Evolutionary conservation across 1,140 invertebrate genomes (phyloP).

Genomic region (Lasaia peninsularis): DNA sequence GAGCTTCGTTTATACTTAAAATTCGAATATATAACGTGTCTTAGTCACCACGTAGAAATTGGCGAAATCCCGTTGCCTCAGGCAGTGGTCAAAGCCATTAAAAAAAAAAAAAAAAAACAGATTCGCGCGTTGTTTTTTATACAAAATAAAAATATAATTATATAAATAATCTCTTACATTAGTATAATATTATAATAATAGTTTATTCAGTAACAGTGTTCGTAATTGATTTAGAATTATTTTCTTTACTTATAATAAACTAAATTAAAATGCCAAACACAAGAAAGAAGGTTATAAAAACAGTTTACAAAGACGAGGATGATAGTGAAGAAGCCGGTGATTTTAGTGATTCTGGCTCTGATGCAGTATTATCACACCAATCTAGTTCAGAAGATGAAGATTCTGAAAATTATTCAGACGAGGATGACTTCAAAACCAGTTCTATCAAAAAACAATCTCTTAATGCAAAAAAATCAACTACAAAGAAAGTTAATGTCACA

Average conservation of each 20-base stretch:
- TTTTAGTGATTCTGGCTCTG: slow-evolving; percentile 74
- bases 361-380: slow-evolving; percentile 61
- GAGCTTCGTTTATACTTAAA: too few species aligned
- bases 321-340: slow-evolving; percentile 56
- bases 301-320: slow-evolving; percentile 63
- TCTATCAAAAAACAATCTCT: slow-evolving; percentile 24
- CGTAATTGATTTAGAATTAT: background rate
- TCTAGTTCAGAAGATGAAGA: slow-evolving; percentile 52
- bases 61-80: too few species aligned
- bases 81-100: too few species aligned
- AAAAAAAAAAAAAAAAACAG: too few species aligned
- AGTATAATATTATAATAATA: background rate
- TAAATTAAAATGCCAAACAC: slow-evolving; percentile 53
- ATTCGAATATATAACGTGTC: too few species aligned
- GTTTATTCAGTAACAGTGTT: background rate
- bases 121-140: background rate
- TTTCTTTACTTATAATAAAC: background rate
- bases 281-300: slow-evolving; percentile 62
- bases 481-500: slow-evolving; percentile 42
- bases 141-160: background rate
- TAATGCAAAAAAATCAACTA: slow-evolving; percentile 22
- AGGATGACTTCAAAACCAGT: slow-evolving; percentile 44
- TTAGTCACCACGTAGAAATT: too few species aligned
- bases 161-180: background rate
- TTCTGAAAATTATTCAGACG: slow-evolving; percentile 33